phyloP scores from a whole-genome alignment of 2,797 vertebrate genomes.

The Esox lucius region DNA sequence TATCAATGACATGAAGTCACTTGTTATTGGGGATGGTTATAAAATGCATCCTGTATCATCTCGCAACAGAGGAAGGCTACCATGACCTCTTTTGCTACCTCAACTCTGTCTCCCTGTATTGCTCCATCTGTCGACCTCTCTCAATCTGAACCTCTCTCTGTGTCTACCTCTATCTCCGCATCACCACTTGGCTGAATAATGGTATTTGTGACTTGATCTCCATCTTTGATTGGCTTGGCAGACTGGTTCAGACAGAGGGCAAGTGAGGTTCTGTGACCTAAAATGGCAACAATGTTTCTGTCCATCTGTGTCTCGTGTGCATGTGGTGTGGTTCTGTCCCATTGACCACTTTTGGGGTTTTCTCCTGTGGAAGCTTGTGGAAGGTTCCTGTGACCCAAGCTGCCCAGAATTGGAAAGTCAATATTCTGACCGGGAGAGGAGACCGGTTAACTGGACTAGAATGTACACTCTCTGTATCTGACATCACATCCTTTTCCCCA shows the following conservation, averaged over 20 bases:
- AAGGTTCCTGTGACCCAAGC: not conserved
- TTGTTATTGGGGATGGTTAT: conserved; percentile 21
- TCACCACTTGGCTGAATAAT: not conserved
- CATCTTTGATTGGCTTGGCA: not conserved
- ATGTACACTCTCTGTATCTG: not conserved
- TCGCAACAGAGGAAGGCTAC: not conserved
- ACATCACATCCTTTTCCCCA: not conserved
- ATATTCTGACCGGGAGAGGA: not conserved
- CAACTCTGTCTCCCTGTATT: not conserved
- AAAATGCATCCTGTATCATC: not conserved
- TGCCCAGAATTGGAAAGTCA: not conserved
- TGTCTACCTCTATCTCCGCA: conserved; percentile 10
- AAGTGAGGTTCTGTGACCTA: not conserved
- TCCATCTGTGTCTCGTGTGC: not conserved
- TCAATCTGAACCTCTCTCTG: conserved; percentile 2
- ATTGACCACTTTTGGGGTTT: not conserved
- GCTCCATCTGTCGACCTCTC: not conserved
- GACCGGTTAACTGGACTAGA: not conserved
- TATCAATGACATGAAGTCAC: conserved; percentile 41
- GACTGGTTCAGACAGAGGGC: conserved; percentile 2
- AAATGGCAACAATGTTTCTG: conserved; percentile 1
- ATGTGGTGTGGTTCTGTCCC: not conserved
- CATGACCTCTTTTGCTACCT: not conserved
- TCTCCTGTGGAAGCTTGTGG: not conserved
- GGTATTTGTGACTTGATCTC: conserved; percentile 5